A percentile compares a stretch with the other conserved stretches of the same genome.
phyloP scores from a whole-genome alignment of 2,113 vertebrate species.

The Caretta caretta region DNA sequence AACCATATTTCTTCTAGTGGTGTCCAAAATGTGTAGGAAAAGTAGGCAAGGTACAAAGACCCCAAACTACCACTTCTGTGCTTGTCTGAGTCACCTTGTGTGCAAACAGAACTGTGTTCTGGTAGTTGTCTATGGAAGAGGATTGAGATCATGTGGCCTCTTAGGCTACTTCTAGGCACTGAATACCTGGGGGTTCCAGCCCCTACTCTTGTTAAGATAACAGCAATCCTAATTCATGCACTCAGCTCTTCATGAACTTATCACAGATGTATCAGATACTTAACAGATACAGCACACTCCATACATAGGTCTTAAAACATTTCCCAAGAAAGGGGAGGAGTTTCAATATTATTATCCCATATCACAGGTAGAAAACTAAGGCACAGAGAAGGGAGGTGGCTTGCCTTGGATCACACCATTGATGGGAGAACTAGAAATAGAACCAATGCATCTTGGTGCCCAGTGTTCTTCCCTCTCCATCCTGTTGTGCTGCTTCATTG shows the following conservation, averaged over 20 bases:
- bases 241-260: not conserved
- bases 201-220: not conserved
- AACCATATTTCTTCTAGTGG: not conserved
- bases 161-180: not conserved
- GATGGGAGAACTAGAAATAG: not conserved
- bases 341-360: not conserved
- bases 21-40: not conserved
- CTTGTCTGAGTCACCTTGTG: not conserved
- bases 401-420: not conserved
- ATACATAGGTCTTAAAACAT: fast-evolving
- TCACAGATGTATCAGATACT: not conserved
- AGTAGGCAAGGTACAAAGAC: not conserved
- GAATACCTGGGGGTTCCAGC: not conserved
- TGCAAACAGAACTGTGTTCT: fast-evolving
- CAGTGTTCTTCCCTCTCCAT: not conserved
- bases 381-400: not conserved
- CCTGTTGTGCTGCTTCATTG: not conserved
- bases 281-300: not conserved
- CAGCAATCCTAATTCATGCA: not conserved
- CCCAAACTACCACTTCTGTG: not conserved
- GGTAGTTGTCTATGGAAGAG: not conserved
- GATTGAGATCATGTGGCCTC: not conserved
- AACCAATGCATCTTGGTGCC: not conserved
- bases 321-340: not conserved
- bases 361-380: not conserved